Evolutionary conservation across 2,888 invertebrate genomes (phyloP), one percentile per base, ranked within the genome.

Genomic region (Cephus nigrinus): DNA sequence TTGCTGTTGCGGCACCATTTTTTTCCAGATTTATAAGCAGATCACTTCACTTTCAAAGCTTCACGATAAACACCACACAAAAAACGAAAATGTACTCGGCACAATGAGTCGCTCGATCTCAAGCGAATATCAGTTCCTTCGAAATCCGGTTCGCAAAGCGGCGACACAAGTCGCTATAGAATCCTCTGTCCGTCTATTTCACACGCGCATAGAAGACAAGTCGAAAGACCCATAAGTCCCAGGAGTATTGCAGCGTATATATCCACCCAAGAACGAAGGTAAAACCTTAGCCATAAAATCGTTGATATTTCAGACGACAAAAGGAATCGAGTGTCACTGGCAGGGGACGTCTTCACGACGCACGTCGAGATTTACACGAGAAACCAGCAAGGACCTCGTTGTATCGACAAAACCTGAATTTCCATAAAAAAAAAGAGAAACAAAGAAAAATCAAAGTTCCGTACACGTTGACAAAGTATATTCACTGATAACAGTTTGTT

Each of bases 1-100:
- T 86, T 93, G 93, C 93, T 95, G 95, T 92, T 95, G 95, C 87
- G 96, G 96, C 93, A 96, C 95, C 96, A 96, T 96, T 91, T 91
- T 92, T 32, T 31, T 5, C 85, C 85, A 12, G 81, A 79, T 82
- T 83, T 72, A 79, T 75, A 73, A 69, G 68, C 87, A 86, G 83
- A 77, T 81, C 80, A 81, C 81, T 78, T 78, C 74, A 80, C 79
- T 82, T 73, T 68, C 30, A 34, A 78, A 75, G 35, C 40, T 77
- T 74, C 78, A 73, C 78, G 80, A 77, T 78, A 78, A 80, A 82
- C 85, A 86, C 86, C 82, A 82, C 86, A 85, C 85, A 82, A 78
- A 78, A 78, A 68, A 78, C 31, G 11, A 23, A 9, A 33, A 12
- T 30, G 55, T 55, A 23, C 23, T 55, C 55, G 55, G 9, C 55